Percentiles rank a stretch among this genome's conserved stretches.
These are phyloP conservation scores for Agrilus cyanescens DNA, from an alignment of 2,888 invertebrate species.

Conservation along the genomic window DNA sequence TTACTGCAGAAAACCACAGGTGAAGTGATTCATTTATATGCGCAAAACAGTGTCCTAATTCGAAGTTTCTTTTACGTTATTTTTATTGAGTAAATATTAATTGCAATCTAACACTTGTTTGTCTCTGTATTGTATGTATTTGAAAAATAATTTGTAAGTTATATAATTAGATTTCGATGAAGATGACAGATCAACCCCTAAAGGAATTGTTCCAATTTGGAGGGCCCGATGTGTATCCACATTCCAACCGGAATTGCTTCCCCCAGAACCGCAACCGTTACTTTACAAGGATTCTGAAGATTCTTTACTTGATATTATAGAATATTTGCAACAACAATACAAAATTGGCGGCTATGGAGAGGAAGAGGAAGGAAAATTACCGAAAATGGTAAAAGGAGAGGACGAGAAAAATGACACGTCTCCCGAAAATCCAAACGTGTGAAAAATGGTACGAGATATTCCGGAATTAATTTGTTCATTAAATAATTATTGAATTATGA, in stretches of 20 bases:
- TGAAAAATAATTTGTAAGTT: background rate
- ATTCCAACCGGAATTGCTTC: conserved; percentile 56
- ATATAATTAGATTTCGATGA: conserved; percentile 9
- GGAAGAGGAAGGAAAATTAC: conserved; percentile 29
- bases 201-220: conserved; percentile 47
- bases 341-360: conserved; percentile 29
- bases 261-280: conserved; percentile 55
- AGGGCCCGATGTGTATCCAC: conserved; percentile 53
- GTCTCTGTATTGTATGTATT: background rate
- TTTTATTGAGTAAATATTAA: too few relatives aligned
- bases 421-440: too few relatives aligned
- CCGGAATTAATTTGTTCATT: too few relatives aligned
- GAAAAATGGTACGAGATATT: too few relatives aligned
- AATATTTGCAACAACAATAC: conserved; percentile 38
- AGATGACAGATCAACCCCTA: conserved; percentile 26
- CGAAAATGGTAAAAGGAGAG: too few relatives aligned
- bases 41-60: too few relatives aligned
- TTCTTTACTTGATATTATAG: conserved; percentile 38
- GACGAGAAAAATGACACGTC: too few relatives aligned
- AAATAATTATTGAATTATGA: too few relatives aligned
- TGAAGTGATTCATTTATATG: too few relatives aligned
- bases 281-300: conserved; percentile 52
- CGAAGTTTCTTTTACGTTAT: too few relatives aligned
- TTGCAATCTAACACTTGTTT: background rate
- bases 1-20: too few relatives aligned